A percentile compares a stretch with the other conserved stretches of the same genome.
Evolutionary conservation across 64 coral and sea anemone species (phyloP).

Genomic region (Platygyra sinensis): DNA sequence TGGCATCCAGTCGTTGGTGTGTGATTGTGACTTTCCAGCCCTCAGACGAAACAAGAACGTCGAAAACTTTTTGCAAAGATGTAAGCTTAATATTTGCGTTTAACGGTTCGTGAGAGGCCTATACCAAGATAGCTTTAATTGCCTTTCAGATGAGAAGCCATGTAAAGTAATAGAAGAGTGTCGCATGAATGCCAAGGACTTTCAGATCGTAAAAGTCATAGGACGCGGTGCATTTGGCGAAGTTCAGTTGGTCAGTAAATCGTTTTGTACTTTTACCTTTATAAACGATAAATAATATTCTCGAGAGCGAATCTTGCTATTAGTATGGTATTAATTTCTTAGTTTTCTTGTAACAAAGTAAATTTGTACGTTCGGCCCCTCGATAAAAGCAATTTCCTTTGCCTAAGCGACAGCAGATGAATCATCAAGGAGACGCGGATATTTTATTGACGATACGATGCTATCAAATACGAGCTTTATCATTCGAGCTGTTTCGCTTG

Average conservation of each 20-base stretch:
- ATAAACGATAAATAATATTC: constrained; percentile 24
- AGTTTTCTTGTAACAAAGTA: background rate
- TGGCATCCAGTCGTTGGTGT: constrained; percentile 92
- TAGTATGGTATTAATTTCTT: constrained; percentile 1
- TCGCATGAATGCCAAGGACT: constrained; percentile 88
- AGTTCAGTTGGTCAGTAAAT: constrained; percentile 94
- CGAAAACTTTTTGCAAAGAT: constrained; percentile 97
- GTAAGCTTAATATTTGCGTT: constrained; percentile 79
- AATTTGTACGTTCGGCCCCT: background rate
- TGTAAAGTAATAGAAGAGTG: constrained; percentile 78
- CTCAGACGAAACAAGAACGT: constrained; percentile 97
- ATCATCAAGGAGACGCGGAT: background rate
- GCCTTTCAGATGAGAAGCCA: constrained; percentile 82
- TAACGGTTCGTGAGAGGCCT: constrained; percentile 36
- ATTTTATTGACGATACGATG: constrained; percentile 19
- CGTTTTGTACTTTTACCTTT: constrained; percentile 22
- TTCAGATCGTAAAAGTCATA: constrained; percentile 92
- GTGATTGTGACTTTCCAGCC: constrained; percentile 95
- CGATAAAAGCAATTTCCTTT: constrained; percentile 23
- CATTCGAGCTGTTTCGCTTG: constrained; percentile 14
- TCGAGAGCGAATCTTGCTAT: background rate
- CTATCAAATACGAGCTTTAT: constrained; percentile 15
- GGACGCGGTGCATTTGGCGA: constrained; percentile 98
- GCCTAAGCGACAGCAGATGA: constrained; percentile 23
- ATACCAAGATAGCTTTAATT: constrained; percentile 59